Conservation (phyloP, 2,113 vertebrate species). For the Apodemus speciosus region DNA sequence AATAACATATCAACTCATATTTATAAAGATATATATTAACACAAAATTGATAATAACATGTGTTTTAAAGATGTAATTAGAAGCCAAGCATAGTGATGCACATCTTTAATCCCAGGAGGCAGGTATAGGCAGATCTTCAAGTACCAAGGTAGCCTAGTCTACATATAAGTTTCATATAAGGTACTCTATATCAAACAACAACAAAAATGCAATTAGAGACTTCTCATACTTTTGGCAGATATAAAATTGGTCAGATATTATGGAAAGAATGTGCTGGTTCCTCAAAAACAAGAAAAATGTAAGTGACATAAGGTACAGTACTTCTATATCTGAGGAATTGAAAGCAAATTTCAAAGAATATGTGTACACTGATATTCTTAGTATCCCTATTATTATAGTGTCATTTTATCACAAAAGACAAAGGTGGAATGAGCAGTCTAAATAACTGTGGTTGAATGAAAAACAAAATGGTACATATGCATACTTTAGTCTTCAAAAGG, state of each 20-base stretch:
- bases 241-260: neutral
- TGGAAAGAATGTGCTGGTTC: neutral
- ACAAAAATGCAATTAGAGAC: neutral
- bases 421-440: neutral
- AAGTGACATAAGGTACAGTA: neutral
- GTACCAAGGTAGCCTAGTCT: neutral
- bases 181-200: neutral
- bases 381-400: neutral
- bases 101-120: neutral
- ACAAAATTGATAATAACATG: neutral
- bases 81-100: neutral
- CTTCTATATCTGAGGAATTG: neutral
- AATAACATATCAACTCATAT: neutral
- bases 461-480: neutral
- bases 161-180: neutral
- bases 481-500: neutral
- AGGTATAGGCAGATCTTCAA: neutral
- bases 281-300: neutral
- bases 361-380: neutral
- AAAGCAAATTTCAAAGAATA: neutral
- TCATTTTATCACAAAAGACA: neutral
- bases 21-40: neutral
- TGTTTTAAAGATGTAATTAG: neutral
- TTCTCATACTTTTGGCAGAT: neutral
- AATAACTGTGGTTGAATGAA: neutral